phyloP scores from a whole-genome alignment of 2,888 invertebrate genomes.

The Lasiommata megera region DNA sequence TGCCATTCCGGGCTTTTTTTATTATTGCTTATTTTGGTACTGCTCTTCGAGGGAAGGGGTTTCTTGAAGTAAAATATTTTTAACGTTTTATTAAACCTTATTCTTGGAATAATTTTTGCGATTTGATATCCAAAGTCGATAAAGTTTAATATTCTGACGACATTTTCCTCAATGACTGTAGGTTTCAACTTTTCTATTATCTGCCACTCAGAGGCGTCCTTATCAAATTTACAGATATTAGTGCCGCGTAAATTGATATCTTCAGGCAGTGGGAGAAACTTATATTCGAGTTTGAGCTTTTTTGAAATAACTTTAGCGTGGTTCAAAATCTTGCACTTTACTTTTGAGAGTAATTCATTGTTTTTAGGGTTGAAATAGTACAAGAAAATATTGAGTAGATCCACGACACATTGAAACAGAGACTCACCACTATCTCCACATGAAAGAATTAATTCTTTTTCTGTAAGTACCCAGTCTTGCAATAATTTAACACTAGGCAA shows the following conservation, averaged over 20 bases:
- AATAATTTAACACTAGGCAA: constrained; percentile 87
- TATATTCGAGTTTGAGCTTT: constrained; percentile 81
- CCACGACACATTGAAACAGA: constrained; percentile 89
- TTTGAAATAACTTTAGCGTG: constrained; percentile 60
- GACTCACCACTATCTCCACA: constrained; percentile 90
- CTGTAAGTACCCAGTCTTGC: constrained; percentile 91
- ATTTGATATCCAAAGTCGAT: constrained; percentile 90
- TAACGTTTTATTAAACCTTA: constrained; percentile 82
- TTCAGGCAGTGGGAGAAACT: constrained; percentile 86
- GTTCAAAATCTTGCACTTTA: constrained; percentile 52
- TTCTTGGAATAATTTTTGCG: constrained; percentile 84
- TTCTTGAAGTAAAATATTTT: constrained; percentile 73
- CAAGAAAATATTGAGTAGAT: constrained; percentile 90
- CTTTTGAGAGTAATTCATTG: constrained; percentile 38
- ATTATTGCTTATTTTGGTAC: constrained; percentile 65
- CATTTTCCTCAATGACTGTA: constrained; percentile 84
- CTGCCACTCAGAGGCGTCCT: constrained; percentile 87
- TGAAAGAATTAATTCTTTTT: constrained; percentile 88
- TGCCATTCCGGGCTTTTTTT: constrained; percentile 67
- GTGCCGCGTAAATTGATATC: constrained; percentile 88
- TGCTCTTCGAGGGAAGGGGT: constrained; percentile 51
- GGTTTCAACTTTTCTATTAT: constrained; percentile 78
- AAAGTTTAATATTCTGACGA: constrained; percentile 88
- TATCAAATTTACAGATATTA: constrained; percentile 84
- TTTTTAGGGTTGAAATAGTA: constrained; percentile 79